Percentiles rank a stretch among this genome's conserved stretches.
phyloP scores from a whole-genome alignment of 2,797 vertebrate genomes.

The Amblyopsis hoosieri region DNA sequence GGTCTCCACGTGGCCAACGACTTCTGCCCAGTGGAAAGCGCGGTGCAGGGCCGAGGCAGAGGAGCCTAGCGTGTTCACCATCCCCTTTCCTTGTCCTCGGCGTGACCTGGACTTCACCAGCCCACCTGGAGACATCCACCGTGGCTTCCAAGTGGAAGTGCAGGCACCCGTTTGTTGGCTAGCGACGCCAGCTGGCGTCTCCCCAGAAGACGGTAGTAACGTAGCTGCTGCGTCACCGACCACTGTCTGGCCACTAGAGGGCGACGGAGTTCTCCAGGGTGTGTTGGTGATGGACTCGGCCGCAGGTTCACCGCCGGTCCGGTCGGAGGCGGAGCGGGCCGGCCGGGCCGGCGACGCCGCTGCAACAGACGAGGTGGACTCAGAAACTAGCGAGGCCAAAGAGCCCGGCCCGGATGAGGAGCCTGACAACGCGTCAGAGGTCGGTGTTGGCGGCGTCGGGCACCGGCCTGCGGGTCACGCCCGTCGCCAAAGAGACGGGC shows the following conservation, averaged over 20 bases:
- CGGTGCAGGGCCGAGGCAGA: slow-evolving; percentile 46
- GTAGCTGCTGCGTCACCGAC: slow-evolving; percentile 4
- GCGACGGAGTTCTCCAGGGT: background rate
- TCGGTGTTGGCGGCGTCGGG: too few species aligned
- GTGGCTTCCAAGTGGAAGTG: slow-evolving; percentile 5
- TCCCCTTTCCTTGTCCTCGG: slow-evolving; percentile 21
- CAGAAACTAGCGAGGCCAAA: background rate
- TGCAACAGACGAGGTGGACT: background rate
- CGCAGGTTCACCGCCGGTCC: background rate
- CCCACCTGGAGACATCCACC: background rate
- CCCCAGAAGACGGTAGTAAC: slow-evolving; percentile 3
- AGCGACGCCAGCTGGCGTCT: background rate
- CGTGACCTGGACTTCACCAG: background rate
- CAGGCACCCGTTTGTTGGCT: background rate
- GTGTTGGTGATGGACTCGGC: background rate
- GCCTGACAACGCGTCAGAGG: too few species aligned
- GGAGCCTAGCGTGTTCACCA: slow-evolving; percentile 17
- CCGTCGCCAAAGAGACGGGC: too few species aligned
- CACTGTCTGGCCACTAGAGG: slow-evolving; percentile 5
- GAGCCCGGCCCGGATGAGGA: background rate
- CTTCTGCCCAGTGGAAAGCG: slow-evolving; percentile 68
- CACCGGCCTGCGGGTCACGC: too few species aligned
- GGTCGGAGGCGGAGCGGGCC: slow-evolving; percentile 2
- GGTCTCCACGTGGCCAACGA: slow-evolving; percentile 73
- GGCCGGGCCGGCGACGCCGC: background rate